phyloP scores from a whole-genome alignment of 2,888 invertebrate genomes.

The Drosophila tripunctata region DNA sequence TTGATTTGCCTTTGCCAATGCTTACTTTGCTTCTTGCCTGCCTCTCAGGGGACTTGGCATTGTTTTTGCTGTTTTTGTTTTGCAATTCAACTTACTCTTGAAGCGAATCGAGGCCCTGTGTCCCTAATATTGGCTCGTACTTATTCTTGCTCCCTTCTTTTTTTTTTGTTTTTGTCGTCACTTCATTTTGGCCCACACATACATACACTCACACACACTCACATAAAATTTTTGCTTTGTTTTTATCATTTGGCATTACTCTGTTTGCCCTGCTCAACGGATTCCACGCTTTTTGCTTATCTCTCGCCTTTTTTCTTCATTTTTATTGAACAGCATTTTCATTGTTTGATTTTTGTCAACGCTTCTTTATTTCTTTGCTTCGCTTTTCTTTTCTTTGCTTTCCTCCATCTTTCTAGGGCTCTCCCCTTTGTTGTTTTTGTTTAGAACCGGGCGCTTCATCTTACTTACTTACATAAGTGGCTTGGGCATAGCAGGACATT shows the following conservation, averaged over 20 bases:
- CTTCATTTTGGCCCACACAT: conserved; percentile 59
- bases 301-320: conserved; percentile 28
- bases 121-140: conserved; percentile 63
- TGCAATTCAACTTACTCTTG: conserved; percentile 42
- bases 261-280: conserved; percentile 46
- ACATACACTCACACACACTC: conserved; percentile 26
- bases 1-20: conserved; percentile 50
- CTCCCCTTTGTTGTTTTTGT: conserved; percentile 51
- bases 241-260: conserved; percentile 51
- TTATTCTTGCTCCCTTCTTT: conserved; percentile 40
- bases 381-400: conserved; percentile 9
- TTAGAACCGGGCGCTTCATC: conserved; percentile 44
- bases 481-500: conserved; percentile 5
- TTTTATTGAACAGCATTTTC: conserved; percentile 70
- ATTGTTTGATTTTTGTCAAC: conserved; percentile 78
- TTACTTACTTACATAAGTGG: conserved; percentile 72
- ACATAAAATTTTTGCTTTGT: conserved; percentile 52
- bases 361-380: conserved; percentile 41
- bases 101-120: conserved; percentile 33
- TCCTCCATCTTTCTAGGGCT: conserved; percentile 27
- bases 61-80: conserved; percentile 18
- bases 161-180: conserved; percentile 34
- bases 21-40: conserved; percentile 1
- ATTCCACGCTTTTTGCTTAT: conserved; percentile 57
- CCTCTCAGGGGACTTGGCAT: conserved; percentile 8